Percentiles rank a stretch among this genome's conserved stretches.
Conservation (phyloP, 1,140 invertebrate species). For the Heterodera carotae region DNA sequence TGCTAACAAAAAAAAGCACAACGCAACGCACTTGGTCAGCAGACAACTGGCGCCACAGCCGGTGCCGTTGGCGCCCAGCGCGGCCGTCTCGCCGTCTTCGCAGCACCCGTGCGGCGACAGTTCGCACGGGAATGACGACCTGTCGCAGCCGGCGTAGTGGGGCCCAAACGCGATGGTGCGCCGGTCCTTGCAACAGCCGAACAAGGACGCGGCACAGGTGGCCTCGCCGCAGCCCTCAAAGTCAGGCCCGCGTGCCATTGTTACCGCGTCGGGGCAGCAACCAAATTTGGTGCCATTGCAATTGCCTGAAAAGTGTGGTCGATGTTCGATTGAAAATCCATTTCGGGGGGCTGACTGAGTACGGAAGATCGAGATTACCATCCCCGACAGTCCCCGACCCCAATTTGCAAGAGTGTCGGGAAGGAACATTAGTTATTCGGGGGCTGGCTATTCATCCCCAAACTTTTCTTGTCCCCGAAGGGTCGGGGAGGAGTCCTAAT, state of each 20-base stretch:
- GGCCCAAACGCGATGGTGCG: constrained; percentile 64
- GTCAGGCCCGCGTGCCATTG: constrained; percentile 75
- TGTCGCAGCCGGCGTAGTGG: constrained; percentile 61
- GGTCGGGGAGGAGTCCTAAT: too few species aligned
- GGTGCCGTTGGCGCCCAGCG: constrained; percentile 72
- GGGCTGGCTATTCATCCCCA: neutral
- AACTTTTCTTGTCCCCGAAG: too few species aligned
- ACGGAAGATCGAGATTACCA: too few species aligned
- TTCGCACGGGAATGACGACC: constrained; percentile 67
- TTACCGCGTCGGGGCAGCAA: constrained; percentile 86
- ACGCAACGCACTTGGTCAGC: constrained; percentile 58
- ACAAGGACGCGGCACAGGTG: constrained; percentile 76
- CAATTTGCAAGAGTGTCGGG: too few species aligned
- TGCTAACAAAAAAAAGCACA: too few species aligned
- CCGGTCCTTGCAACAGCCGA: constrained; percentile 64
- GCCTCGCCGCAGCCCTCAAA: constrained; percentile 77
- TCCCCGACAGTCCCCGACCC: too few species aligned
- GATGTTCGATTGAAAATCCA: too few species aligned
- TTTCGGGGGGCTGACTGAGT: too few species aligned
- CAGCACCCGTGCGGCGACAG: constrained; percentile 76
- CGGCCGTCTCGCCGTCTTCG: constrained; percentile 76
- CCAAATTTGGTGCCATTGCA: constrained; percentile 69
- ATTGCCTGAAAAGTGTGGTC: neutral
- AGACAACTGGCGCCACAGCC: constrained; percentile 67
- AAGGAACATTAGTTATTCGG: too few species aligned